phyloP scores from a whole-genome alignment of 2,797 vertebrate species.

The Anabacerthia variegaticeps region DNA sequence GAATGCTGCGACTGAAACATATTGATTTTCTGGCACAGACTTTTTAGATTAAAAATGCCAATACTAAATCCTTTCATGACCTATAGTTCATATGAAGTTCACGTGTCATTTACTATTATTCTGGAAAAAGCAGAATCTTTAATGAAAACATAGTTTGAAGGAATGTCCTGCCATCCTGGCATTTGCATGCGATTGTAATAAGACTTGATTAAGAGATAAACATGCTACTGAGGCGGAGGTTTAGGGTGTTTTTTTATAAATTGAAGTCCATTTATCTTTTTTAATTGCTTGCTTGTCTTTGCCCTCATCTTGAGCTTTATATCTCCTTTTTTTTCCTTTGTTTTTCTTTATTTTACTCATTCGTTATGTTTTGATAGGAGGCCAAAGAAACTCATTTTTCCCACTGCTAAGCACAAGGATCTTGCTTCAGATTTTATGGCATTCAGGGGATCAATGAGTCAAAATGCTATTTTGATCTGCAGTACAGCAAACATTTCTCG shows the following conservation, averaged over 20 bases:
- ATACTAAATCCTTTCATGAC: constrained; percentile 85
- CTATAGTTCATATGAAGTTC: constrained; percentile 87
- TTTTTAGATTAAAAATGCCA: constrained; percentile 90
- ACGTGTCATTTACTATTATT: constrained; percentile 86
- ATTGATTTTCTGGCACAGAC: constrained; percentile 90
- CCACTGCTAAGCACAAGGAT: constrained; percentile 25
- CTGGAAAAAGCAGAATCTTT: constrained; percentile 77
- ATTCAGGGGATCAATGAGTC: constrained; percentile 68
- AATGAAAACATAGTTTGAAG: constrained; percentile 80
- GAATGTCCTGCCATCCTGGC: constrained; percentile 68
- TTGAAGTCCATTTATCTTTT: constrained; percentile 70
- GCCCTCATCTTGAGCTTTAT: neutral
- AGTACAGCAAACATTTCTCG: constrained; percentile 38
- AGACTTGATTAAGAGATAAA: constrained; percentile 70
- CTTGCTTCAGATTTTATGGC: constrained; percentile 52
- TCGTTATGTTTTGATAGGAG: neutral
- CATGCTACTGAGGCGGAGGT: constrained; percentile 7
- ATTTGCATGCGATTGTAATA: constrained; percentile 82
- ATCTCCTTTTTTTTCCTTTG: constrained; percentile 23
- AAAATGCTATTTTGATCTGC: constrained; percentile 66
- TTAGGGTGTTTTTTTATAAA: constrained; percentile 59
- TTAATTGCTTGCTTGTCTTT: constrained; percentile 67
- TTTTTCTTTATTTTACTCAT: constrained; percentile 52
- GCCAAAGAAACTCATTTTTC: constrained; percentile 27
- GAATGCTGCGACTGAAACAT: constrained; percentile 84